Base-by-base conservation (phyloP, 2,888 invertebrate genomes). In the Ernsta delagoae region DNA sequence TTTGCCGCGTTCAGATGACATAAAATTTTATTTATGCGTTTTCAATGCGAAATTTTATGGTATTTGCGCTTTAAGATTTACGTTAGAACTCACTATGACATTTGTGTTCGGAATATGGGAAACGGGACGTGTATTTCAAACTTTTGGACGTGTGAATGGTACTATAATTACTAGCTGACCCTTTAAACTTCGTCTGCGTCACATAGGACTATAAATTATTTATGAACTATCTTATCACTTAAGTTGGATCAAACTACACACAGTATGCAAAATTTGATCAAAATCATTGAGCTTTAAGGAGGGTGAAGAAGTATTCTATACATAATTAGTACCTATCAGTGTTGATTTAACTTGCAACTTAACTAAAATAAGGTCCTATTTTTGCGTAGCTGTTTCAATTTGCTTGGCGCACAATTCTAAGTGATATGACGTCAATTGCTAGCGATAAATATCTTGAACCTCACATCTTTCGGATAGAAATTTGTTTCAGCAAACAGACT, bases 1-100 rank as follows among this genome's bases (percentile, higher is more conserved):
- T 24, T 59, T 24, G 39, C 53, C 50, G 50, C 39, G 39, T 68
- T 67, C 71, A 67, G 60, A 71, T 70, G 65, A 65, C 62, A 71
- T 72, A 68, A 72, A 69, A 72, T 65, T 66, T 65, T 65, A 63
- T 63, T 63, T 63, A 63, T 63, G 53, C 53, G 39, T 50, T 39
- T 53, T 63, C 62, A 53, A 39, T 53, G 54, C 54, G 62, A 53
- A 63, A 50, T 63, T 63, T 63, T 50, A 65, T 65, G 70, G 48
- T 6, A 48, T 45, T n/a, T n/a, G 45, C 12, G 12, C 48, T 12
- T 6, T 5, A 6, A 48, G 48, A n/a, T 48, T 12, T 5, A 48
- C 12, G 48, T 48, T 48, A 48, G 4, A 48, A 48, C 12, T 48
- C 12, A n/a, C 45, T 4, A 6, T 48, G 48, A 48, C 12, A 12